Base-by-base conservation (phyloP, 2,797 vertebrate species). In the Xiphorhynchus erythropygius region DNA sequence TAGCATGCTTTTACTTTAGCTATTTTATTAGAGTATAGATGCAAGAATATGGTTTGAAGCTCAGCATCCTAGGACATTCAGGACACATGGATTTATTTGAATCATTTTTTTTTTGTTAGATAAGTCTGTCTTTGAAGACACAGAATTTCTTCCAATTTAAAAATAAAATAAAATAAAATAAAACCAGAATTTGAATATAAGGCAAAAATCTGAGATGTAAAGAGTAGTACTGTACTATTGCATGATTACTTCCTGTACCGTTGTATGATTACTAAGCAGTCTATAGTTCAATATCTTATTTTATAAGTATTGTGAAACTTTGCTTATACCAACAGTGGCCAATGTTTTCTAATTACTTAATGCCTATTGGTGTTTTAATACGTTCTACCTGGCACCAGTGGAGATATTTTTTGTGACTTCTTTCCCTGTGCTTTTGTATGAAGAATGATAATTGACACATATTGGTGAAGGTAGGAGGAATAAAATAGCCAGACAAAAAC, bases 211-310 rank as follows among this genome's bases (percentile, higher is more conserved):
- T 60, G 21, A 75, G 15, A 35, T 50, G 6, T 15, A 24, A 52
- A 69, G 15, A 14, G 2, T 9, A 50, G 8, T 59, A 22, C 3
- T 21, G 3, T 67, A 53, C 8, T 35, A 14, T 7, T 53, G 27
- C 18, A 28, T 60, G 57, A 39, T 60, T 39, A 33, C 37, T 76
- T 18, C 18, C 14, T 27, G 15, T 41, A 33, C 14, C 35, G 41
- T 11, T 14, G 4, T 16, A 60, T 42, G 14, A 56, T 41, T 23
- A 27, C 13, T 44, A 24, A 80, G 7, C 8, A 79, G 33, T 52
- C 8, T 49, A 5, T 22, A 13, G 8, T 23, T 62, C 0, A 0
- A 22, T 24, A 53, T 12, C 9, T 78, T 10, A 39, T n/a, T 65
- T 79, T 56, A 49, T 21, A 65, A 73, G 8, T 21, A n/a, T 15